A percentile compares a stretch with the other conserved stretches of the same genome.
These are phyloP conservation scores for Bembecia ichneumoniformis DNA, from an alignment of 2,888 invertebrate genomes.

Conservation along the genomic window DNA sequence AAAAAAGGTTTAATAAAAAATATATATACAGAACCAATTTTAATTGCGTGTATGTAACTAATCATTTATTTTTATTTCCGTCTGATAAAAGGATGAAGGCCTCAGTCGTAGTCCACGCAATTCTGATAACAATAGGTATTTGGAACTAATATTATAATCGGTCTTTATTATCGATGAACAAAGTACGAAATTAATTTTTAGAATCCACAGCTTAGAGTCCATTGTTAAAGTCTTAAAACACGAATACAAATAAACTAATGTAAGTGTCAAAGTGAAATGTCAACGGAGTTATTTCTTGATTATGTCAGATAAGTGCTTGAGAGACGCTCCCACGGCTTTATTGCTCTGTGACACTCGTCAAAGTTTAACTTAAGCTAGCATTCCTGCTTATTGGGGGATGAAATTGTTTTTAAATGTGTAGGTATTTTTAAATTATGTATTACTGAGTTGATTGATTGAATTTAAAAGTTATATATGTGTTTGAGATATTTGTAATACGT, in stretches of 20 bases:
- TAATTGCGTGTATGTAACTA: background rate
- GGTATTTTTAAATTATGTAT: too few relatives aligned
- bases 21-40: too few relatives aligned
- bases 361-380: constrained; percentile 5
- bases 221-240: too few relatives aligned
- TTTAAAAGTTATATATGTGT: too few relatives aligned
- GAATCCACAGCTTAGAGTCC: too few relatives aligned
- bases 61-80: constrained; percentile 4
- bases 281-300: constrained; percentile 3
- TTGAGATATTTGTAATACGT: too few relatives aligned
- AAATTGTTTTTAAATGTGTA: constrained; percentile 1
- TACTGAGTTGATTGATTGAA: too few relatives aligned
- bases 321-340: constrained; percentile 7
- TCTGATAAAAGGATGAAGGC: constrained; percentile 9
- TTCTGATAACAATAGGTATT: background rate
- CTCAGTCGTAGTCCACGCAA: background rate
- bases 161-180: too few relatives aligned
- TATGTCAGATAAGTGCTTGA: constrained; percentile 7
- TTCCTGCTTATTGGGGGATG: constrained; percentile 5
- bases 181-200: too few relatives aligned
- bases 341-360: constrained; percentile 11
- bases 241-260: background rate
- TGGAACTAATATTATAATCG: background rate
- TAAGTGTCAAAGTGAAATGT: background rate
- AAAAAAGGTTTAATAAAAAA: too few relatives aligned